These are phyloP conservation scores for Paramuricea clavata DNA, from an alignment of 92 coral and sea anemone species.

Conservation along the genomic window DNA sequence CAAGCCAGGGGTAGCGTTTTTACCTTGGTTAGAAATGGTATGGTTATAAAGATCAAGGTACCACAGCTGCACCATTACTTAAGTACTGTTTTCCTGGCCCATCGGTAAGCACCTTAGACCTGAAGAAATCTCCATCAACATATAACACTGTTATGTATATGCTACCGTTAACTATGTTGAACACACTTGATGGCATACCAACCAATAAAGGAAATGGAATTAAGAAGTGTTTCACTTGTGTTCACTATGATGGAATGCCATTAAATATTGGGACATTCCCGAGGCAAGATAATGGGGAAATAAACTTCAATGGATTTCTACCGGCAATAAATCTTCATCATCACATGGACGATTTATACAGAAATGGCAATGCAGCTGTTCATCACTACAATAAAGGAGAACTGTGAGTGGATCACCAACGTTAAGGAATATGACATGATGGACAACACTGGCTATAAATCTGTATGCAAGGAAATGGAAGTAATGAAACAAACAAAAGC, in stretches of 20 bases:
- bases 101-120: constrained; percentile 39
- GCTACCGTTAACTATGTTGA: constrained; percentile 15
- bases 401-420: neutral
- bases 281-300: neutral
- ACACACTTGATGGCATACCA: constrained; percentile 11
- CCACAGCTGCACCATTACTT: constrained; percentile 23
- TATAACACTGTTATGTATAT: constrained; percentile 27
- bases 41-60: constrained; percentile 18
- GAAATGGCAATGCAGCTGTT: neutral
- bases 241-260: neutral
- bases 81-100: constrained; percentile 55
- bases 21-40: constrained; percentile 44
- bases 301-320: neutral
- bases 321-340: neutral
- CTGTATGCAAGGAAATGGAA: constrained; percentile 42
- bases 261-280: neutral
- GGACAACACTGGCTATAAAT: constrained; percentile 41
- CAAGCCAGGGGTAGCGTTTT: constrained; percentile 45
- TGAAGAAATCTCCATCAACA: constrained; percentile 21
- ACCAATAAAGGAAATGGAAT: neutral
- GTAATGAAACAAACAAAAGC: constrained; percentile 21
- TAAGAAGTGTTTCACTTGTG: neutral
- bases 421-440: neutral
- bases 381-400: neutral
- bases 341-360: neutral